Evolutionary conservation across 2,113 vertebrate genomes (phyloP), one percentile per base, ranked within the genome.

Genomic region (Misgurnus mizolepis): DNA sequence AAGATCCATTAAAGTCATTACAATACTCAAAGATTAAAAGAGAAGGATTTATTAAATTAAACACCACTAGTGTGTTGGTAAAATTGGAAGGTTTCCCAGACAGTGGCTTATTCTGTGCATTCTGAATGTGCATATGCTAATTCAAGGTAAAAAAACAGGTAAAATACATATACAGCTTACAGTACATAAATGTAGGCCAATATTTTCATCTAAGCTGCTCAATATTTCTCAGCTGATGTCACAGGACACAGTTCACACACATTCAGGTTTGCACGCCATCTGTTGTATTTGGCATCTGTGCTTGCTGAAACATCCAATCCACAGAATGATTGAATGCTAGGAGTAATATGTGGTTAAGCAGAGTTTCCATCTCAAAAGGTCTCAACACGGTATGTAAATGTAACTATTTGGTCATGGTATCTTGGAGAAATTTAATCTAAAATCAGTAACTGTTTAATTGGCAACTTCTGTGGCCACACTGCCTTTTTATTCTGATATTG

Each of bases 261-360:
- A 56, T n/a, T 47, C 43, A 75, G 73, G 60, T 67, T 50, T 75
- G 58, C 45, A 60, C 9, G 65, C 79, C 70, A 80, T 80, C 79
- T 80, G 70, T 75, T 80, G 71, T 75, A 49, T 74, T 75, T 67
- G 71, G 70, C 79, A 75, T 80, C 50, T 45, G 65, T 80, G 72
- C 72, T 60, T n/a, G 50, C 62, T 67, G 62, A 80, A 50, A 75
- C 58, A 74, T 67, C 64, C 70, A 67, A 75, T 56, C 22, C 69
- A 67, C 34, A 56, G 7, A 80, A 49, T 11, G 64, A 56, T 40
- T 73, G n/a, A 74, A 61, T 27, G 55, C 71, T 72, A 73, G 17
- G 69, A 41, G 27, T 61, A 62, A 58, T 80, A 43, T n/a, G 47
- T 34, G 66, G 12, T 6, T 50, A 50, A 71, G 22, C 50, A 39